phyloP scores from a whole-genome alignment of 64 coral and sea anemone genomes.

The Catalaphyllia jardinei region DNA sequence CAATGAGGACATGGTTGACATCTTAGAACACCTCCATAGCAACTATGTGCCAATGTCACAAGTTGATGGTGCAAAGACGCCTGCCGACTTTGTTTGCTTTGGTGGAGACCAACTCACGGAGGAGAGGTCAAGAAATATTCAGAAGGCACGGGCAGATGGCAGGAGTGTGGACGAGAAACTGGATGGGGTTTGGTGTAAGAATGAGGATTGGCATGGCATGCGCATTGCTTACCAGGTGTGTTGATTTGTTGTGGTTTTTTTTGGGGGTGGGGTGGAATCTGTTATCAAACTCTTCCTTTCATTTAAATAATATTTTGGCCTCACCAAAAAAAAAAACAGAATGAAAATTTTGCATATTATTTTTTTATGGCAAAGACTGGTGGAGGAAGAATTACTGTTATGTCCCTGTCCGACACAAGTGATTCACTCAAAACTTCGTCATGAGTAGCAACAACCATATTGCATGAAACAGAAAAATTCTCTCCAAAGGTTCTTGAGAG shows the following conservation, averaged over 20 bases:
- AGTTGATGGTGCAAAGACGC: background rate
- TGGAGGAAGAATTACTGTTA: too few relatives aligned
- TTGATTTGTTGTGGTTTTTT: background rate
- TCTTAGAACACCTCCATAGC: background rate
- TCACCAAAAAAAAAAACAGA: too few relatives aligned
- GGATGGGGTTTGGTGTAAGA: slow-evolving; percentile 2
- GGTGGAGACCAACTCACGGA: slow-evolving; percentile 48
- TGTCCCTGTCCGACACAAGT: too few relatives aligned
- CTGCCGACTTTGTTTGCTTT: background rate
- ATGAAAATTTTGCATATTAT: too few relatives aligned
- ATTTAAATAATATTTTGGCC: too few relatives aligned
- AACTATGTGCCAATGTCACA: slow-evolving; percentile 17
- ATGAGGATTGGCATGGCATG: slow-evolving; percentile 59
- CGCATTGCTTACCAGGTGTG: slow-evolving; percentile 30
- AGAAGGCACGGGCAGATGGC: slow-evolving; percentile 27
- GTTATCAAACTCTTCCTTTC: too few relatives aligned
- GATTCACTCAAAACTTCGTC: too few relatives aligned
- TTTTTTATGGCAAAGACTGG: too few relatives aligned
- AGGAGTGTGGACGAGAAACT: background rate
- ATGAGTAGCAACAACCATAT: too few relatives aligned
- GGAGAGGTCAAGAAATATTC: slow-evolving; percentile 26
- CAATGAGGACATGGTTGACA: slow-evolving; percentile 52
- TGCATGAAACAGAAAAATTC: too few relatives aligned
- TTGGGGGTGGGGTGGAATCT: background rate
- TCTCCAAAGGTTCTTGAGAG: too few relatives aligned